These are phyloP conservation scores for Tetanocera ferruginea DNA, from an alignment of 2,888 invertebrate genomes.

Conservation along the genomic window DNA sequence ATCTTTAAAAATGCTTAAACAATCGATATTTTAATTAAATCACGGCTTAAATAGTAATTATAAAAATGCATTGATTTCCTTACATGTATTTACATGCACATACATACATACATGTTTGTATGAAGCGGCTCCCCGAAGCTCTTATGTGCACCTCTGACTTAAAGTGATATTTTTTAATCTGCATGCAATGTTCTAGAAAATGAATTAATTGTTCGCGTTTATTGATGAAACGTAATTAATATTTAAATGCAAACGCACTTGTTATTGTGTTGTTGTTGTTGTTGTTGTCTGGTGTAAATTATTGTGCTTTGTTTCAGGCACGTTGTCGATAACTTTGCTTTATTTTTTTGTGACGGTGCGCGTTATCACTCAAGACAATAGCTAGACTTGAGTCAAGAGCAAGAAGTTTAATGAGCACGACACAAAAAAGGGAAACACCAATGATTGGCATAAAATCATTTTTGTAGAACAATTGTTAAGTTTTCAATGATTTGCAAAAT, in stretches of 20 bases:
- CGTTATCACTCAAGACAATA: not conserved
- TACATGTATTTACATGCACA: too few species aligned
- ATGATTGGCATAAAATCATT: not conserved
- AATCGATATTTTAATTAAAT: too few species aligned
- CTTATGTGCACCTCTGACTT: too few species aligned
- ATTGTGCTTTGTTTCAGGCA: too few species aligned
- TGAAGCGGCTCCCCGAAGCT: too few species aligned
- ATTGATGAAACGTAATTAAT: not conserved
- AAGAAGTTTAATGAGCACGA: not conserved
- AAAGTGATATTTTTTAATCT: not conserved
- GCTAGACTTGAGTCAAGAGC: not conserved
- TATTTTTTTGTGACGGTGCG: too few species aligned
- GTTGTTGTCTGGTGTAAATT: not conserved
- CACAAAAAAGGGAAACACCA: not conserved
- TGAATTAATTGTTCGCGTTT: not conserved
- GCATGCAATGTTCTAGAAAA: slow-evolving; percentile 10
- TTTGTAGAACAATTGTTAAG: not conserved
- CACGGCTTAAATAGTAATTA: too few species aligned
- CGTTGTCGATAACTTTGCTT: too few species aligned
- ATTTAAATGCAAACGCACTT: not conserved
- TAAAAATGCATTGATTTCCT: too few species aligned
- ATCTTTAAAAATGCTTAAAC: too few species aligned
- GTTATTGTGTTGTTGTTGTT: not conserved
- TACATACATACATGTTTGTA: too few species aligned
- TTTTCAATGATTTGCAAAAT: too few species aligned